These are phyloP conservation scores for Struthidea cinerea DNA, from an alignment of 2,113 vertebrate genomes.

Conservation along the genomic window DNA sequence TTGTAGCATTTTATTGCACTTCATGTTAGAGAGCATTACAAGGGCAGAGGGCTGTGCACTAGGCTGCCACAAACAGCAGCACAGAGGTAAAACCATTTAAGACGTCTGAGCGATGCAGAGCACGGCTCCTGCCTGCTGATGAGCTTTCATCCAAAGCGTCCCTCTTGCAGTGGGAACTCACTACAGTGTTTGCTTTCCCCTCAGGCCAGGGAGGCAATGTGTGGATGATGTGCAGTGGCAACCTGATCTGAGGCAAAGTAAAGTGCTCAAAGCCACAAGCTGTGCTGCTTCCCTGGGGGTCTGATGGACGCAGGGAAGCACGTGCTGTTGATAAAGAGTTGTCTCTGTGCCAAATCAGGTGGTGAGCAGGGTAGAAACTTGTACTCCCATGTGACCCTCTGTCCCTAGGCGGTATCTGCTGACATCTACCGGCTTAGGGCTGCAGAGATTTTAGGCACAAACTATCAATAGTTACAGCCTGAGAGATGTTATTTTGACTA, in stretches of 20 bases:
- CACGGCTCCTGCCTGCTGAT: neutral
- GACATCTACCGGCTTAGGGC: neutral
- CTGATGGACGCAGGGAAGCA: too few species aligned
- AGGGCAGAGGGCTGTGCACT: neutral
- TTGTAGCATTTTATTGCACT: neutral
- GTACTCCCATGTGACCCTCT: neutral
- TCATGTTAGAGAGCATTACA: neutral
- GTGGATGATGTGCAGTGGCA: neutral
- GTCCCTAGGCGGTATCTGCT: neutral
- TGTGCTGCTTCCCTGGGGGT: neutral
- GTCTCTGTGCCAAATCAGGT: neutral
- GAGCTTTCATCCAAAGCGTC: neutral
- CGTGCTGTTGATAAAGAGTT: neutral
- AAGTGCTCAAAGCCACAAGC: neutral
- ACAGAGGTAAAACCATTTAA: neutral
- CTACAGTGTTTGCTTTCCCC: neutral
- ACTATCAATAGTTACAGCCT: neutral
- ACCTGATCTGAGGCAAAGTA: neutral
- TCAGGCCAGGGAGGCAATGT: accelerated
- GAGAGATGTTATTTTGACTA: neutral
- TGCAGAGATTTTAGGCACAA: neutral
- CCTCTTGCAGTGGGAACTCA: neutral
- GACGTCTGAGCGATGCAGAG: neutral
- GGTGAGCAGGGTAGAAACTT: neutral
- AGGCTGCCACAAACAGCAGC: neutral